phyloP scores from a whole-genome alignment of 1,140 invertebrate species.

The Drosophila sulfurigaster region DNA sequence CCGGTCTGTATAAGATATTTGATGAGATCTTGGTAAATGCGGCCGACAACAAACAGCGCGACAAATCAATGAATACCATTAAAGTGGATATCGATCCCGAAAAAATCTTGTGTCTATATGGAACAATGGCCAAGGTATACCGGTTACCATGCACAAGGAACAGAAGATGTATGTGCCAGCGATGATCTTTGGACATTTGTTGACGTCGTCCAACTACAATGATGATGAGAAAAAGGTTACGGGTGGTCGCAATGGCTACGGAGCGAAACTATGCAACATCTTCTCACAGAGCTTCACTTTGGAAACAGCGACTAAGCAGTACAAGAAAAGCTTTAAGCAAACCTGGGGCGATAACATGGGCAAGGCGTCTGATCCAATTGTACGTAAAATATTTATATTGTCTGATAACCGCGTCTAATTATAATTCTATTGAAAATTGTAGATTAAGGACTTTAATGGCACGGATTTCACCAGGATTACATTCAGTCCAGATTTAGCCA shows the following conservation, averaged over 20 bases:
- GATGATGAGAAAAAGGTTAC: constrained; percentile 99
- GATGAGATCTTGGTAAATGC: constrained; percentile 99
- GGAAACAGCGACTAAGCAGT: constrained; percentile 96
- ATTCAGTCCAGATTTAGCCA: constrained; percentile 97
- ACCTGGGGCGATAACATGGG: constrained; percentile 98
- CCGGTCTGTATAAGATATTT: constrained; percentile 99
- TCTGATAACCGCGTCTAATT: constrained; percentile 34
- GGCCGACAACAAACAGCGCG: constrained; percentile 99
- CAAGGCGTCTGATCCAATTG: constrained; percentile 94
- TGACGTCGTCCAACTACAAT: constrained; percentile 99
- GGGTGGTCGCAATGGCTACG: constrained; percentile 99
- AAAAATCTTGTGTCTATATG: constrained; percentile 96
- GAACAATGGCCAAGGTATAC: constrained; percentile 99
- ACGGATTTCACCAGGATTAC: constrained; percentile 98
- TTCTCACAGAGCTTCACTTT: constrained; percentile 98
- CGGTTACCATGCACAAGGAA: constrained; percentile 98
- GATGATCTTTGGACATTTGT: constrained; percentile 99
- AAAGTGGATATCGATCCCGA: constrained; percentile 98
- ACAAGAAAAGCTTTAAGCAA: constrained; percentile 96
- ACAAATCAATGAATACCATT: constrained; percentile 97
- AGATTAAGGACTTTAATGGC: constrained; percentile 89
- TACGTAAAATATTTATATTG: constrained; percentile 4
- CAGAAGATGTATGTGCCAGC: constrained; percentile 99
- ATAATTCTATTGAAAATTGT: constrained; percentile 39
- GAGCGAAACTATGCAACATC: constrained; percentile 99